Evolutionary conservation across 1,140 invertebrate species (phyloP), one percentile per base, ranked within the genome.

Genomic region (Drosophila pandora): DNA sequence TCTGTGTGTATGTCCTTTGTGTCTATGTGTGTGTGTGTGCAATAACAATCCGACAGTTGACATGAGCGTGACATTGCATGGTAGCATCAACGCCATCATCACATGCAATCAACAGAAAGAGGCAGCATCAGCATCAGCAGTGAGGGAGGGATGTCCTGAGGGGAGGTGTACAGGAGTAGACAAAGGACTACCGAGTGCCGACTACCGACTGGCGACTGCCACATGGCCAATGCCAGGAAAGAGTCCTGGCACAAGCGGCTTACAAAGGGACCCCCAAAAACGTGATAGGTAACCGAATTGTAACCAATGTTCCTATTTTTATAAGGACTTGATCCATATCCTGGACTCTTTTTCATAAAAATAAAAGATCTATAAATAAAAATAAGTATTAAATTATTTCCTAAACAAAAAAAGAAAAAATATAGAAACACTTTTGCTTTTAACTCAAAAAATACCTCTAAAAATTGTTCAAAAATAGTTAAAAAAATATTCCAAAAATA

Each of bases 61-160:
- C 79, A 83, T 75, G 80, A 84, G 79, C 76, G 79, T 83, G 79
- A 84, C 79, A 84, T 70, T 82, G 79, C 75, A 69, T 82, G 80
- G 70, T 64, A 75, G 76, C 76, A 83, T 79, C 79, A 79, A 82
- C 76, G 80, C 76, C 79, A 82, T 82, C 80, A 82, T 82, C 79
- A 83, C 79, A 79, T 79, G 79, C 80, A 83, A 78, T 82, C 79
- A 74, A 64, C 79, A 60, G 53, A 39, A 57, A 63, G 30, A 39
- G 63, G 43, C 10, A 28, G 13, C 30, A 34, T 6, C 10, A 28
- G 13, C 30, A 34, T 6, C 25, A 28, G 25, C 25, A 21, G 17
- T 30, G 17, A 39, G 39, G 28, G 50, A 25, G 21, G 1, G 21
- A 28, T 28, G 25, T 6, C 25, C 2, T 22, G 13, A 9, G 39